A percentile compares a stretch with the other conserved stretches of the same genome.
phyloP scores from a whole-genome alignment of 2,113 vertebrate genomes.

The Cichladusa arquata region DNA sequence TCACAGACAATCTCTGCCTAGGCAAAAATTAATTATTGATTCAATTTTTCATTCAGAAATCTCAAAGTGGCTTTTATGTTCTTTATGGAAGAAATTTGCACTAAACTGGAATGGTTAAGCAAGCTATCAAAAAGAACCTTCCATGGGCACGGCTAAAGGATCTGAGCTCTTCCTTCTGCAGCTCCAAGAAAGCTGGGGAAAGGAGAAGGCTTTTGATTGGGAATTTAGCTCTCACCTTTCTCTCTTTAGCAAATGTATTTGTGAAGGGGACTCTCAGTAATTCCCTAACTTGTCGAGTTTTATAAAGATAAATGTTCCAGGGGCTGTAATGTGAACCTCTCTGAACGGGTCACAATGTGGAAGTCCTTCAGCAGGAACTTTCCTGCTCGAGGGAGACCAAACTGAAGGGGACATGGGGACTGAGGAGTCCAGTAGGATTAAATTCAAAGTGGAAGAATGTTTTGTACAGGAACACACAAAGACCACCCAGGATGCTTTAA shows the following conservation, averaged over 20 bases:
- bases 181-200: neutral
- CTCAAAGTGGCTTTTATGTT: neutral
- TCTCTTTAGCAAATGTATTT: neutral
- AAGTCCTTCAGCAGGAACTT: neutral
- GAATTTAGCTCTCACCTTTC: neutral
- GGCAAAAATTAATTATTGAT: constrained; percentile 8
- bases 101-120: neutral
- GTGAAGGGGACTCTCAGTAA: neutral
- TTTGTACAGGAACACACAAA: neutral
- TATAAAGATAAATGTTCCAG: neutral
- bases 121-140: neutral
- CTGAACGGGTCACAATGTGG: neutral
- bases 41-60: constrained; percentile 2
- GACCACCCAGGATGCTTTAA: neutral
- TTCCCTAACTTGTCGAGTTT: neutral
- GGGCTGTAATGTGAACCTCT: neutral
- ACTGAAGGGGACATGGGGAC: neutral
- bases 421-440: neutral
- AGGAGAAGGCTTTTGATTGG: neutral
- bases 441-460: neutral
- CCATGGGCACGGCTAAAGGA: neutral
- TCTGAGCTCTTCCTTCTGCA: neutral
- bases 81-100: neutral
- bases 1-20: neutral
- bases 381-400: neutral